Conservation (phyloP, 2,888 invertebrate genomes). For the Apoda limacodes region DNA sequence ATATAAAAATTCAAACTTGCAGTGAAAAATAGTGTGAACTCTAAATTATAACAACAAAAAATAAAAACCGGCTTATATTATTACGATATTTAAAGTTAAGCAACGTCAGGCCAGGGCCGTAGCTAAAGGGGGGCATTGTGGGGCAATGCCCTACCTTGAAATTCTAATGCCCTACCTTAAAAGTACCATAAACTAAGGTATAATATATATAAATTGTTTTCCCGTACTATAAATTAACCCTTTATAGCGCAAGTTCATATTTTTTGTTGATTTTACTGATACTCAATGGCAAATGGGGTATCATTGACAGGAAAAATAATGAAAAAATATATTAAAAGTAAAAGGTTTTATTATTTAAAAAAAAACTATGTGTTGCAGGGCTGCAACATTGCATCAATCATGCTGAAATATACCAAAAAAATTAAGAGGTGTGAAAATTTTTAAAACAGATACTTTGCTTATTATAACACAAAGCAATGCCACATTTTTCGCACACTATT, state of each 20-base stretch:
- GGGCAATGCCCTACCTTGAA: too few relatives aligned
- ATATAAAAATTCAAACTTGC: too few relatives aligned
- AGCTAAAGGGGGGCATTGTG: too few relatives aligned
- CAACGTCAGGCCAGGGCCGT: too few relatives aligned
- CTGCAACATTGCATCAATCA: neutral
- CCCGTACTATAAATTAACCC: constrained; percentile 3
- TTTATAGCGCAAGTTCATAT: neutral
- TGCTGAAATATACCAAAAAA: neutral
- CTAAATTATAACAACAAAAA: too few relatives aligned
- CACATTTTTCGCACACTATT: constrained; percentile 19
- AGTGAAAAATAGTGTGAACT: too few relatives aligned
- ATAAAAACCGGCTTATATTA: too few relatives aligned
- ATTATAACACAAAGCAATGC: constrained; percentile 19
- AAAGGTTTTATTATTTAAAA: neutral
- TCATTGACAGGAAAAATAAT: neutral
- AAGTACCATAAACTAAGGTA: too few relatives aligned
- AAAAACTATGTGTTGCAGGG: neutral
- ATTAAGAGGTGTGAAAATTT: neutral
- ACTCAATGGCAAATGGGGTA: neutral
- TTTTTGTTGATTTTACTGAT: neutral
- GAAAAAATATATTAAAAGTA: neutral
- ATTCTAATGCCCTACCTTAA: too few relatives aligned
- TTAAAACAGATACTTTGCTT: constrained; percentile 12
- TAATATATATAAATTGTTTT: too few relatives aligned
- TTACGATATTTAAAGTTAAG: too few relatives aligned